Evolutionary conservation across 2,113 vertebrate genomes (phyloP), one percentile per base, ranked within the genome.

Genomic region (Ophiodon elongatus): DNA sequence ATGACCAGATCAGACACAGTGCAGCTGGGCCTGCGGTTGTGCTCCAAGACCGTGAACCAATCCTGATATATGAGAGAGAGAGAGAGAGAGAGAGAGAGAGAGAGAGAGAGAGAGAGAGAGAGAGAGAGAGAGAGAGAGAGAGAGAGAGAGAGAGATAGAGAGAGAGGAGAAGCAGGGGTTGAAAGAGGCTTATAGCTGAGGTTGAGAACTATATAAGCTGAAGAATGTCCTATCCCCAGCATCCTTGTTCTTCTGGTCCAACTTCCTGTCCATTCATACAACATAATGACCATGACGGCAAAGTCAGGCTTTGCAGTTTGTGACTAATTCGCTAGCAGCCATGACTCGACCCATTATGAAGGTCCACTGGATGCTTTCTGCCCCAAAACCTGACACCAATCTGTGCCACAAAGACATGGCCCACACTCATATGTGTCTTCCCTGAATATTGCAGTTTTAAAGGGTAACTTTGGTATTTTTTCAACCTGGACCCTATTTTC

Each of bases 21-120:
- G 75, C 97, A 98, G 91, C 81, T 93, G 41, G 96, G 95, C 25
- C 94, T 93, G 10, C 95, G 96, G 92, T 94, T 97, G 93, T 96
- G 97, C 54, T 98, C 97, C 0, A 94, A 96, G 19, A 98, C 96
- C 0, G 92, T 97, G 94, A 98, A 98, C 97, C 97, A 98, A 64
- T 97, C 97, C 97, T 97, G 82, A 70, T 54, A 43, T 8, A 23
- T 21, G 83, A 17, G 31, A 41, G 50, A 52, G 57, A 52, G 45
- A 64, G 19, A 35, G 17, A 60, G 17, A 35, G 31, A 62, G 5
- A 64, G 19, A 52, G 21, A 52, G 19, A 17, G 27, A 57, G 37
- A 64, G 35, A 68, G 33, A 37, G n/a, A 60, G 70, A 63, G 66
- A 13, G 33, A 8, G n/a, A 54, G 63, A 67, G 35, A 69, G n/a